Percentiles rank a stretch among this genome's conserved stretches.
These are phyloP conservation scores for Euzetes globulus DNA, from an alignment of 2,888 invertebrate genomes.

Conservation along the genomic window DNA sequence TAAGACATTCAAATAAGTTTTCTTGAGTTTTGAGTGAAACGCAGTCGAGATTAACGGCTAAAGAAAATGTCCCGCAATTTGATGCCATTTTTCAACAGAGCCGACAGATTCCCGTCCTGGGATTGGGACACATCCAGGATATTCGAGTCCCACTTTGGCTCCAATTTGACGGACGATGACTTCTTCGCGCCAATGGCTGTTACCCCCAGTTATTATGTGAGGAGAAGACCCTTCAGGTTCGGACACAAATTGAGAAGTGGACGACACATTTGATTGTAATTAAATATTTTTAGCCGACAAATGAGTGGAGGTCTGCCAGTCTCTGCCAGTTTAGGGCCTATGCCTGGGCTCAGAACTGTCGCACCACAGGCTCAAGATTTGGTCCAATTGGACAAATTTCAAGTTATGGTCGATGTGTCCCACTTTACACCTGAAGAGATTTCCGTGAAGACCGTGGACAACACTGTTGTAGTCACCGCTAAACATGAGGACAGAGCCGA, in stretches of 20 bases:
- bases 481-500: constrained; percentile 42
- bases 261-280: background rate
- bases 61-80: constrained; percentile 11
- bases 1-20: background rate
- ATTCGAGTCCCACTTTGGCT: constrained; percentile 33
- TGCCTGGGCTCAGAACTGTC: background rate
- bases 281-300: constrained; percentile 4
- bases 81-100: constrained; percentile 19
- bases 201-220: constrained; percentile 31
- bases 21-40: background rate
- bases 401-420: constrained; percentile 41
- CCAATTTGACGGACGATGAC: constrained; percentile 31
- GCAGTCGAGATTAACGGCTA: background rate
- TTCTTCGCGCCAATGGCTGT: constrained; percentile 29
- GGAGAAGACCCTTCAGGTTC: constrained; percentile 32
- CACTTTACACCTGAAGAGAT: constrained; percentile 43
- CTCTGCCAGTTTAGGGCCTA: no score
- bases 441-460: constrained; percentile 41
- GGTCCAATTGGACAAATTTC: constrained; percentile 25
- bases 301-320: constrained; percentile 14
- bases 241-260: background rate
- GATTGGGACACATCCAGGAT: constrained; percentile 29
- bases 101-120: constrained; percentile 29
- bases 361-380: background rate
- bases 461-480: constrained; percentile 39